Conservation (phyloP, 2,888 invertebrate genomes). For the Chrysolina oricalcia region DNA sequence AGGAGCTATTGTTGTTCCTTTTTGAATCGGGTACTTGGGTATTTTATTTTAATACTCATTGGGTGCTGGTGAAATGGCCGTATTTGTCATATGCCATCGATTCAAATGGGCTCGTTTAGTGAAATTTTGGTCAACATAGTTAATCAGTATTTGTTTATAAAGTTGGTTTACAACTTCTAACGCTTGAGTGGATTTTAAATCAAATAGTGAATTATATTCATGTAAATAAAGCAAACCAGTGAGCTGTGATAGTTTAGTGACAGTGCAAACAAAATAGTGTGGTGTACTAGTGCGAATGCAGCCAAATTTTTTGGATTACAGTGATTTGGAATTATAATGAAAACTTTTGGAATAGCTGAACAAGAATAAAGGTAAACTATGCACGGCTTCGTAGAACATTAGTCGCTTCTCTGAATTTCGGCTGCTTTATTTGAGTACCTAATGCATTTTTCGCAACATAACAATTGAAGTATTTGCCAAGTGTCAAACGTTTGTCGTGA, state of each 20-base stretch:
- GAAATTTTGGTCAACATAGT: constrained; percentile 31
- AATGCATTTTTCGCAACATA: constrained; percentile 24
- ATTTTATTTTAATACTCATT: constrained; percentile 59
- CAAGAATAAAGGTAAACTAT: constrained; percentile 40
- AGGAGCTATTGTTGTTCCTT: constrained; percentile 62
- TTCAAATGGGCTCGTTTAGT: constrained; percentile 30
- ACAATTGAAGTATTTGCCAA: constrained; percentile 50
- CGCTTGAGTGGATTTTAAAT: constrained; percentile 13
- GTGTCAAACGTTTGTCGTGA: constrained; percentile 41
- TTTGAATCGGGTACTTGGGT: constrained; percentile 55
- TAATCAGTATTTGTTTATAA: constrained; percentile 38
- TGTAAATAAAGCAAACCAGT: constrained; percentile 43
- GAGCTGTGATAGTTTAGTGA: constrained; percentile 57
- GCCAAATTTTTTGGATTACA: constrained; percentile 50
- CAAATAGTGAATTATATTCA: constrained; percentile 32
- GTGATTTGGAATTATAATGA: constrained; percentile 49
- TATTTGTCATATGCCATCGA: constrained; percentile 15
- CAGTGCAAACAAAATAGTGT: constrained; percentile 57
- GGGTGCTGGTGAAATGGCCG: constrained; percentile 32
- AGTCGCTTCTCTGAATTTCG: constrained; percentile 10
- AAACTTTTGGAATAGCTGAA: constrained; percentile 31
- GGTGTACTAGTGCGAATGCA: constrained; percentile 46
- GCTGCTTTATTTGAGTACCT: background rate
- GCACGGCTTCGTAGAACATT: constrained; percentile 7
- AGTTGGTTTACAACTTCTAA: constrained; percentile 37